A percentile compares a stretch with the other conserved stretches of the same genome.
Conservation (phyloP, 1,140 invertebrate species). For the Littorina saxatilis region DNA sequence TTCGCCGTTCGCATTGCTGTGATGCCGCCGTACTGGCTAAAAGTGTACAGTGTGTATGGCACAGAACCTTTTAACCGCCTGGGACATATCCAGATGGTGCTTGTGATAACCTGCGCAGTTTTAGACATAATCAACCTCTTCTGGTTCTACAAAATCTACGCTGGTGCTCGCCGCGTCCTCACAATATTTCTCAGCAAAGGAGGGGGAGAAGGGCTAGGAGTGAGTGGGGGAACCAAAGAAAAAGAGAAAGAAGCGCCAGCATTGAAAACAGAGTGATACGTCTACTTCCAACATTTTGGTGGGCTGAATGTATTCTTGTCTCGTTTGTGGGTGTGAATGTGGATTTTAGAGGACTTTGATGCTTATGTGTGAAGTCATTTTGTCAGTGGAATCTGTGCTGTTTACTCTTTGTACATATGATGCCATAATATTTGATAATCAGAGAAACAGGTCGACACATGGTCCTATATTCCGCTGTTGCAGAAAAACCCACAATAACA, state of each 20-base stretch:
- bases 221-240: conserved; percentile 51
- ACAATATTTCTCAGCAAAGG: conserved; percentile 39
- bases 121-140: conserved; percentile 70
- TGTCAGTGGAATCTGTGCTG: too few species aligned
- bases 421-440: too few species aligned
- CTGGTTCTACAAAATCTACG: conserved; percentile 72
- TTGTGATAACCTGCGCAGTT: conserved; percentile 67
- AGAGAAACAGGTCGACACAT: too few species aligned
- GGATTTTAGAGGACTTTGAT: too few species aligned
- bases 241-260: too few species aligned
- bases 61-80: conserved; percentile 62
- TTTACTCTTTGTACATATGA: too few species aligned
- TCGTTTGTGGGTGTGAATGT: too few species aligned
- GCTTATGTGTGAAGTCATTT: too few species aligned
- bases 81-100: conserved; percentile 65
- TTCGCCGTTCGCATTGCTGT: conserved; percentile 66
- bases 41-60: conserved; percentile 67
- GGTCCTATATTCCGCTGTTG: too few species aligned
- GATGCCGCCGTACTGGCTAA: conserved; percentile 70
- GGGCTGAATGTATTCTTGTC: too few species aligned
- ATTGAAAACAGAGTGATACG: background rate
- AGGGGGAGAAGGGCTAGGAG: background rate
- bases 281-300: too few species aligned
- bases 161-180: conserved; percentile 61
- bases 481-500: too few species aligned